phyloP scores from a whole-genome alignment of 1,140 invertebrate species.

The Camponotus vicinus region DNA sequence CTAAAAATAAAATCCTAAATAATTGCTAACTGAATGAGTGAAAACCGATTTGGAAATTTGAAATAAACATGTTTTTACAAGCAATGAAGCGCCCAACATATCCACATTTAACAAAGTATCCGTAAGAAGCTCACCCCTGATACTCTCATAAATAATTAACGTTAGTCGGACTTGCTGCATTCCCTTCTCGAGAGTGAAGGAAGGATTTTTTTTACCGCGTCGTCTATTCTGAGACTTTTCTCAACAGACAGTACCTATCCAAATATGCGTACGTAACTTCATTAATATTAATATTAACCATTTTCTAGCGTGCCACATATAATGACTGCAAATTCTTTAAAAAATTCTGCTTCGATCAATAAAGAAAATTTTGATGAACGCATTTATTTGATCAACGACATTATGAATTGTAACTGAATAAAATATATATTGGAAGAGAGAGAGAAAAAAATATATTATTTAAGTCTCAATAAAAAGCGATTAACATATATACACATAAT shows the following conservation, averaged over 20 bases:
- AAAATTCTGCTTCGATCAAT: background rate
- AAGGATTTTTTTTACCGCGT: conserved; percentile 57
- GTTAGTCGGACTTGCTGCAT: conserved; percentile 52
- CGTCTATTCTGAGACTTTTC: conserved; percentile 45
- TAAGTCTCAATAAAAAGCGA: background rate
- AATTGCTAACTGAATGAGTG: background rate
- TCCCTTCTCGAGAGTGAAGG: conserved; percentile 56
- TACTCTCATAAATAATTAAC: conserved; percentile 70
- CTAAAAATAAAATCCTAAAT: background rate
- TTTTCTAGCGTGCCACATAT: background rate
- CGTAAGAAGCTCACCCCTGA: conserved; percentile 52
- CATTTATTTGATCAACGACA: background rate
- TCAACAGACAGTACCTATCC: conserved; percentile 58
- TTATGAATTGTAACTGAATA: background rate
- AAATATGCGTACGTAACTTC: conserved; percentile 50
- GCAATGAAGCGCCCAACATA: background rate
- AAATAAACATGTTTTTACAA: background rate
- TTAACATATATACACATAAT: too few species aligned
- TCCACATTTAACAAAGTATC: conserved; percentile 15
- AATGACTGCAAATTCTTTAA: background rate
- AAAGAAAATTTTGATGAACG: conserved; percentile 12
- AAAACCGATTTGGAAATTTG: background rate
- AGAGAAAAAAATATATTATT: background rate
- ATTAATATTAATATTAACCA: conserved; percentile 64
- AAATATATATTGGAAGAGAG: background rate